Base-by-base conservation (phyloP, 2,797 vertebrate genomes). In the Phalanger gymnotis region DNA sequence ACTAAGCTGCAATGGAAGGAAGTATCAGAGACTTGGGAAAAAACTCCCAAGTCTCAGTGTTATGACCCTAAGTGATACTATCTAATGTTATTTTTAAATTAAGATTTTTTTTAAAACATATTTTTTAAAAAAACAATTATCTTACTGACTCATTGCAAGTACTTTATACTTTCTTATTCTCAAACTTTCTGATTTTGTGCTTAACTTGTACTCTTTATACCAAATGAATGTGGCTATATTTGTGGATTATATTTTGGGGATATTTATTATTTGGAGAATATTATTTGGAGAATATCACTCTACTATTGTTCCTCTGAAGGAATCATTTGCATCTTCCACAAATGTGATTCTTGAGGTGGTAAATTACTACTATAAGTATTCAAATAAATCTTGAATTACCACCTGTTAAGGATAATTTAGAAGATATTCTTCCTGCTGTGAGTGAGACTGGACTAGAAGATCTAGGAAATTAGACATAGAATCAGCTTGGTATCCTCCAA, bases 251-350 rank as follows among this genome's bases (percentile, higher is more conserved):
- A 57, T 57, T 57, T 57, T 9, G 9, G 9, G 56, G 2, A 57
- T 57, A 57, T 57, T 57, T 30, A 73, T 73, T 40, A 73, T 73
- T 40, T 73, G 61, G 57, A 89, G 55, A 56, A 96, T 95, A 54
- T 87, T 40, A 81, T 81, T 47, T 81, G 73, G 55, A 89, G 55
- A 56, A 96, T 95, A 53, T 87, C 94, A 93, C 73, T 89, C 89
- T 51, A 87, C 96, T 27, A 95, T 34, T 47, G 90, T 58, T 95
- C 47, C 96, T 91, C 96, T 57, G 66, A 96, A 95, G 22, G 55
- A 95, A n/a, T 53, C 90, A 53, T 13, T 81, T 9, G 19, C 66
- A 95, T 96, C 95, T 94, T 89, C 2, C 57, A 90, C 55, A 91
- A 54, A 92, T 58, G 94, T 58, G 90, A 92, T 0, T 96, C 92